Percentiles rank a stretch among this genome's conserved stretches.
Conservation (phyloP, 2,113 vertebrate species). For the Centropristis striata region DNA sequence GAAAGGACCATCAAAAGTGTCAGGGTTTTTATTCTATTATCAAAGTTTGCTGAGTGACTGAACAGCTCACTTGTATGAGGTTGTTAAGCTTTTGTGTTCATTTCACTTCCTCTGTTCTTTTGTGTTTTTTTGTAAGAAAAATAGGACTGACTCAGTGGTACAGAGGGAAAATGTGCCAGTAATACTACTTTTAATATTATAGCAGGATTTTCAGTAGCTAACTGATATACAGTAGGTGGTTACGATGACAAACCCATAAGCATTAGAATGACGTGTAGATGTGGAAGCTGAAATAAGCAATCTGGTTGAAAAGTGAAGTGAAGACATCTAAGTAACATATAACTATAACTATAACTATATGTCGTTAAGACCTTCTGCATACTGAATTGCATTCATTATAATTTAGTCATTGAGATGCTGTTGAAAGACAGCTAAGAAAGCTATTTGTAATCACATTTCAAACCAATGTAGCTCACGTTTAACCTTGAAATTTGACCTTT, state of each 20-base stretch:
- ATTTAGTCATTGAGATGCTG: no score
- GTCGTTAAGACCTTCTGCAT: no score
- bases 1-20: slow-evolving; percentile 21
- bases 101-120: slow-evolving; percentile 13
- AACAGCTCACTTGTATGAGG: background rate
- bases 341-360: background rate
- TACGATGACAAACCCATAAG: background rate
- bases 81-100: background rate
- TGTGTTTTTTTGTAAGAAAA: background rate
- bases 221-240: background rate
- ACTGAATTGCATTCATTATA: background rate
- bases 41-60: background rate
- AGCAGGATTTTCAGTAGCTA: background rate
- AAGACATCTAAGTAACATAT: no score
- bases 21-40: slow-evolving; percentile 21
- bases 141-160: background rate
- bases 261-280: background rate
- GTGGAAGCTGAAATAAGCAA: background rate
- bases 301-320: background rate
- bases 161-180: background rate
- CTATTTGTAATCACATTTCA: background rate
- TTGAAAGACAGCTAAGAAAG: background rate
- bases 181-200: background rate
- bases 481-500: background rate
- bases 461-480: background rate